These are phyloP conservation scores for Haemorhous mexicanus DNA, from an alignment of 2,113 vertebrate species.

Conservation along the genomic window DNA sequence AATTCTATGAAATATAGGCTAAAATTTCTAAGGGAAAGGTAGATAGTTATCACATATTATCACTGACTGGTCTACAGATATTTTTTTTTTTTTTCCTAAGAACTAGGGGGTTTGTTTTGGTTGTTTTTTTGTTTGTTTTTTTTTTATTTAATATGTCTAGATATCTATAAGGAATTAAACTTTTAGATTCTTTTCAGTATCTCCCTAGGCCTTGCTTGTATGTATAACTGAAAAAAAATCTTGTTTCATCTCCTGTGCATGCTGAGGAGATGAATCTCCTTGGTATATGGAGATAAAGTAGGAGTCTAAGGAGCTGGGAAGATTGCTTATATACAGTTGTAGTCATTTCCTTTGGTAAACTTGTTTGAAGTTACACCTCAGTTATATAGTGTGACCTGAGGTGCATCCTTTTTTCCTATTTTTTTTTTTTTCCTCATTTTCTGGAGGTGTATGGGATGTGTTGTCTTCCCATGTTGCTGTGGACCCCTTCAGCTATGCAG, in stretches of 20 bases:
- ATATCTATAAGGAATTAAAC: neutral
- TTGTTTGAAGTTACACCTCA: neutral
- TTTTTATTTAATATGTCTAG: accelerated
- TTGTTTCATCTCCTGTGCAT: neutral
- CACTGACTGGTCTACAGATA: neutral
- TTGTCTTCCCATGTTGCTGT: neutral
- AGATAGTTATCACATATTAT: accelerated
- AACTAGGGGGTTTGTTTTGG: accelerated
- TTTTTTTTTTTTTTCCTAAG: neutral
- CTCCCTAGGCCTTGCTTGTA: neutral
- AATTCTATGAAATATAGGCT: accelerated
- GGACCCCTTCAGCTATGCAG: neutral
- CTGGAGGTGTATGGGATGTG: accelerated
- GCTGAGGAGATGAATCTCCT: neutral
- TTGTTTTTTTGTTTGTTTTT: accelerated
- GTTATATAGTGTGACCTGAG: accelerated
- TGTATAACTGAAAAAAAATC: neutral
- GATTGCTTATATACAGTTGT: neutral
- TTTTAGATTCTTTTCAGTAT: neutral
- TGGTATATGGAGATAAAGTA: neutral
- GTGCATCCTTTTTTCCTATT: neutral
- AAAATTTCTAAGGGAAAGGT: neutral
- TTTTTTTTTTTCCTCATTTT: neutral
- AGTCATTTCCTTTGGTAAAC: neutral
- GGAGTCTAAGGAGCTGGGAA: neutral